Evolutionary conservation across 2,888 invertebrate species (phyloP).

Genomic region (Pecten maximus): DNA sequence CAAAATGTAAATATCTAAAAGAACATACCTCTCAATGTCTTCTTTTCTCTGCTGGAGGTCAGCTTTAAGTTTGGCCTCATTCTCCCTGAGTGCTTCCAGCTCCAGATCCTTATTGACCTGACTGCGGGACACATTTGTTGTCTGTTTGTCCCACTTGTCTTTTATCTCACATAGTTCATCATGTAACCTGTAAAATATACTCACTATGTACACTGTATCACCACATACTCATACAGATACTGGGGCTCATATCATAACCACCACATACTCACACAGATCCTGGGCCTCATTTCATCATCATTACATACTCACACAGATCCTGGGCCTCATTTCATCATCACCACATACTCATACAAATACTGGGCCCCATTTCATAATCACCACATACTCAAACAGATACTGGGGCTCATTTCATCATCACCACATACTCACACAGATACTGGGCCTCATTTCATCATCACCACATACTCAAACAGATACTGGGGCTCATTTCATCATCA

Average conservation of each 20-base stretch:
- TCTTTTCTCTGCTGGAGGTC: constrained; percentile 76
- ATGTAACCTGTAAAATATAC: constrained; percentile 68
- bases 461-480: too few species aligned
- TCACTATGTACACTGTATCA: neutral
- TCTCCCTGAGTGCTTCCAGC: constrained; percentile 71
- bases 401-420: too few species aligned
- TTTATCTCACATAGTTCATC: constrained; percentile 70
- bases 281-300: too few species aligned
- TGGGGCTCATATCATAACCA: too few species aligned
- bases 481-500: too few species aligned
- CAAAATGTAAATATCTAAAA: neutral
- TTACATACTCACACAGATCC: neutral
- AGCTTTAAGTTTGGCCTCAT: constrained; percentile 70
- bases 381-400: neutral
- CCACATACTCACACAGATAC: too few species aligned
- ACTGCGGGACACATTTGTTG: constrained; percentile 72
- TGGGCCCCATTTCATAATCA: too few species aligned
- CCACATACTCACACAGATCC: neutral
- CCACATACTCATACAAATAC: neutral
- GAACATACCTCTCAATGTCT: constrained; percentile 75
- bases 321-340: too few species aligned
- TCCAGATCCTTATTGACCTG: constrained; percentile 75
- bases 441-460: too few species aligned
- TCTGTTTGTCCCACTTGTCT: constrained; percentile 73
- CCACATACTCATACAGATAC: neutral